phyloP scores from a whole-genome alignment of 2,888 invertebrate genomes.

The Lacanobia wlatinum region DNA sequence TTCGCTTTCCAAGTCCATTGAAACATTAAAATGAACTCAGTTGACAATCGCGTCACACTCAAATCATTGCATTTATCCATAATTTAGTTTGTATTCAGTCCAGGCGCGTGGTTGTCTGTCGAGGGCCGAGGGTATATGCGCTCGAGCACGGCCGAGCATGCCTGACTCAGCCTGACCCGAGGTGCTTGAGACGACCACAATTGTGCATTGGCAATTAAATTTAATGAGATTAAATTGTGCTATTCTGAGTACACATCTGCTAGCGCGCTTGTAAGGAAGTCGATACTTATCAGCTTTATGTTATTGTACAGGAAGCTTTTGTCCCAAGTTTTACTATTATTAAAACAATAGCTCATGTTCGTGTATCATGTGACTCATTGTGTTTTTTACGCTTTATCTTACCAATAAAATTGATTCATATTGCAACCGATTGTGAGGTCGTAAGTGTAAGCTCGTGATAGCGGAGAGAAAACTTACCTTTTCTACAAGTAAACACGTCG shows the following conservation, averaged over 20 bases:
- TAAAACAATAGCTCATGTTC: slow-evolving; percentile 42
- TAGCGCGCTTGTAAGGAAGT: slow-evolving; percentile 70
- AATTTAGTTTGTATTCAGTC: slow-evolving; percentile 76
- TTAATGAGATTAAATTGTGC: slow-evolving; percentile 86
- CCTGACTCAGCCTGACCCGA: slow-evolving; percentile 83
- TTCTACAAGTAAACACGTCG: slow-evolving; percentile 1
- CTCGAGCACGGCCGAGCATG: slow-evolving; percentile 56
- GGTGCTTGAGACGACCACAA: slow-evolving; percentile 82
- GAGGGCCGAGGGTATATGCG: slow-evolving; percentile 55
- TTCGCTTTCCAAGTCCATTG: slow-evolving; percentile 41
- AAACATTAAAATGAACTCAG: slow-evolving; percentile 63
- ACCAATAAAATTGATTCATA: slow-evolving; percentile 57
- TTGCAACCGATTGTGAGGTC: slow-evolving; percentile 46
- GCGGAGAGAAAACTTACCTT: slow-evolving; percentile 11
- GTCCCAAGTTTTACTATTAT: slow-evolving; percentile 48
- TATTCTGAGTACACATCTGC: slow-evolving; percentile 83
- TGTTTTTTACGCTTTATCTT: slow-evolving; percentile 52
- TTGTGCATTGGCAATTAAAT: slow-evolving; percentile 87
- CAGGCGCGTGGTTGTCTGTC: slow-evolving; percentile 66
- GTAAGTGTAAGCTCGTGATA: slow-evolving; percentile 30
- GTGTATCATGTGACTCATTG: slow-evolving; percentile 42
- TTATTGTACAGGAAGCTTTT: slow-evolving; percentile 73
- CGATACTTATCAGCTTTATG: slow-evolving; percentile 76
- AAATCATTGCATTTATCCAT: slow-evolving; percentile 72
- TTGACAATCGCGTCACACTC: slow-evolving; percentile 69